Evolutionary conservation across 2,888 invertebrate genomes (phyloP).

Genomic region (Clanis bilineata): DNA sequence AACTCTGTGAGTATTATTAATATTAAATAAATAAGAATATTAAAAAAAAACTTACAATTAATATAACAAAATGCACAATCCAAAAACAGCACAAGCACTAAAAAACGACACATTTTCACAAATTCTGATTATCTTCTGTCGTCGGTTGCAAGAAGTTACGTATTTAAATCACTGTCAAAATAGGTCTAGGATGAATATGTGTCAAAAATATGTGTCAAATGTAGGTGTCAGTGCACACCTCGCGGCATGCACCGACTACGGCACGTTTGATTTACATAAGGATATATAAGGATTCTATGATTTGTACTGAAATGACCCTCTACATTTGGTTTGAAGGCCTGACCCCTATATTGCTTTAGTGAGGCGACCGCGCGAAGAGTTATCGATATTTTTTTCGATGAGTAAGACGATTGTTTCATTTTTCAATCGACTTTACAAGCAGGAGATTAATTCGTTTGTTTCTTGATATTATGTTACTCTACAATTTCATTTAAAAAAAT

Average conservation of each 20-base stretch:
- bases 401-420: no score
- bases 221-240: constrained; percentile 18
- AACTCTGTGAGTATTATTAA: neutral
- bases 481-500: no score
- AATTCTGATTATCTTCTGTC: constrained; percentile 32
- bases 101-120: constrained; percentile 58
- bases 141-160: constrained; percentile 20
- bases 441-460: no score
- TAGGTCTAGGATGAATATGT: constrained; percentile 49
- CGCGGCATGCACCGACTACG: constrained; percentile 54
- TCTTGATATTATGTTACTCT: no score
- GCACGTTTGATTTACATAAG: constrained; percentile 61
- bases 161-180: constrained; percentile 43
- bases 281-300: constrained; percentile 74
- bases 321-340: constrained; percentile 69
- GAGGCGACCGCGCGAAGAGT: constrained; percentile 34
- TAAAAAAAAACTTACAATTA: constrained; percentile 60
- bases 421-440: no score
- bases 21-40: neutral
- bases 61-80: constrained; percentile 60
- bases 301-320: constrained; percentile 69
- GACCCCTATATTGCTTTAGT: constrained; percentile 69
- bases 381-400: constrained; percentile 10
- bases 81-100: constrained; percentile 40
- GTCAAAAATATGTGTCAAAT: constrained; percentile 4